Evolutionary conservation across 1,140 invertebrate species (phyloP).

Genomic region (Aphelinus atriplicis): DNA sequence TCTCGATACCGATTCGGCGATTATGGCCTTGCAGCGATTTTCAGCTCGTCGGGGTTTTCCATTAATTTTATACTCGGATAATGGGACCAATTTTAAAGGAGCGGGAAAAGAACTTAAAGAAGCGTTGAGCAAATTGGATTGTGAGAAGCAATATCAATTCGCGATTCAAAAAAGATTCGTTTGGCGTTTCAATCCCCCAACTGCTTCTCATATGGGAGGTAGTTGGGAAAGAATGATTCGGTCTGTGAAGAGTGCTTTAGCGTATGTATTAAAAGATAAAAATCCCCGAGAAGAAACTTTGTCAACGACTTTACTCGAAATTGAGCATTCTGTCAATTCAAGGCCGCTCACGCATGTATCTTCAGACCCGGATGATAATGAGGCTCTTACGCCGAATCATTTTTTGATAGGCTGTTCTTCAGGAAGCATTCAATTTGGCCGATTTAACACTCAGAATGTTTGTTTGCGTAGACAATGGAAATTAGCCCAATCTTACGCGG

Average conservation of each 20-base stretch:
- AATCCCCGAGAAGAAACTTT: background rate
- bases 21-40: conserved; percentile 47
- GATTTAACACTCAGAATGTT: too few relatives aligned
- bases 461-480: conserved; percentile 16
- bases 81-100: background rate
- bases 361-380: conserved; percentile 32
- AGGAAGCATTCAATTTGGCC: background rate
- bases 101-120: background rate
- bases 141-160: background rate
- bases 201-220: too few relatives aligned
- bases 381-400: conserved; percentile 48
- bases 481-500: conserved; percentile 33
- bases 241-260: background rate
- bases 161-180: background rate
- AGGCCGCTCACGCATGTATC: conserved; percentile 32
- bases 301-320: background rate
- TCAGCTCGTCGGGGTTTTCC: conserved; percentile 39
- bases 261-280: background rate
- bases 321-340: conserved; percentile 17
- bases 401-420: conserved; percentile 45
- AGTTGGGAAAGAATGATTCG: background rate
- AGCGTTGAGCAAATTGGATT: background rate
- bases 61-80: background rate
- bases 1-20: conserved; percentile 42
- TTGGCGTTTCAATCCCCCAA: background rate